Conservation (phyloP, 92 coral and sea anemone species). For the Galaxea fascicularis region DNA sequence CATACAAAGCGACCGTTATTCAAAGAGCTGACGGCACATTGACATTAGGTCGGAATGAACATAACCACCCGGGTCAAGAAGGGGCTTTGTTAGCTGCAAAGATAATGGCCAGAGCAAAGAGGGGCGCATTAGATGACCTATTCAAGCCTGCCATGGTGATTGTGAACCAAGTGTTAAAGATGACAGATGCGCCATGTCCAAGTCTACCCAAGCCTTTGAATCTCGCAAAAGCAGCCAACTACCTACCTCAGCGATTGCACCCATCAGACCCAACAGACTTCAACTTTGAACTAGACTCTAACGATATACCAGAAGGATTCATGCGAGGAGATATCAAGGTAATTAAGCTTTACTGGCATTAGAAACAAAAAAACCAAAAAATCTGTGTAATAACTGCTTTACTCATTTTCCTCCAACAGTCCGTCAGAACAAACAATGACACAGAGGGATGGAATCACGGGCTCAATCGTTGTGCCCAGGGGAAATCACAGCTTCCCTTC, state of each 20-base stretch:
- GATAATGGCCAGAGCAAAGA: slow-evolving; percentile 30
- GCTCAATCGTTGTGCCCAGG: slow-evolving; percentile 44
- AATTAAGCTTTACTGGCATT: slow-evolving; percentile 28
- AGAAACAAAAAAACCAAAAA: slow-evolving; percentile 4
- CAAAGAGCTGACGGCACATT: slow-evolving; percentile 29
- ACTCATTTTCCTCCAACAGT: too few species aligned
- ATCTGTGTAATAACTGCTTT: not conserved
- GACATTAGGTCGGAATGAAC: slow-evolving; percentile 28
- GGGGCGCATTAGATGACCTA: slow-evolving; percentile 24
- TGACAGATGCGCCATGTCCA: slow-evolving; percentile 47
- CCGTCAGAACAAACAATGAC: too few species aligned
- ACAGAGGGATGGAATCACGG: too few species aligned
- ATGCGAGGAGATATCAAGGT: slow-evolving; percentile 31
- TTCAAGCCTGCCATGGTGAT: slow-evolving; percentile 55
- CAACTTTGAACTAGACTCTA: slow-evolving; percentile 5
- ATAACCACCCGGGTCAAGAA: slow-evolving; percentile 48
- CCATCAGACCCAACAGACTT: slow-evolving; percentile 32
- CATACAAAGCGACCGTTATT: slow-evolving; percentile 24
- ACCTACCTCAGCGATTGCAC: slow-evolving; percentile 24
- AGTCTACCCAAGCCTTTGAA: slow-evolving; percentile 38
- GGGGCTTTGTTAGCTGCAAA: slow-evolving; percentile 42
- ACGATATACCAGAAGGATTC: slow-evolving; percentile 42
- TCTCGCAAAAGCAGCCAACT: slow-evolving; percentile 36
- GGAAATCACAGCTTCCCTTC: slow-evolving; percentile 53
- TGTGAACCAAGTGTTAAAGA: slow-evolving; percentile 46